phyloP scores from a whole-genome alignment of 1,140 invertebrate genomes.

The Pseudomyrmex cubaensis region DNA sequence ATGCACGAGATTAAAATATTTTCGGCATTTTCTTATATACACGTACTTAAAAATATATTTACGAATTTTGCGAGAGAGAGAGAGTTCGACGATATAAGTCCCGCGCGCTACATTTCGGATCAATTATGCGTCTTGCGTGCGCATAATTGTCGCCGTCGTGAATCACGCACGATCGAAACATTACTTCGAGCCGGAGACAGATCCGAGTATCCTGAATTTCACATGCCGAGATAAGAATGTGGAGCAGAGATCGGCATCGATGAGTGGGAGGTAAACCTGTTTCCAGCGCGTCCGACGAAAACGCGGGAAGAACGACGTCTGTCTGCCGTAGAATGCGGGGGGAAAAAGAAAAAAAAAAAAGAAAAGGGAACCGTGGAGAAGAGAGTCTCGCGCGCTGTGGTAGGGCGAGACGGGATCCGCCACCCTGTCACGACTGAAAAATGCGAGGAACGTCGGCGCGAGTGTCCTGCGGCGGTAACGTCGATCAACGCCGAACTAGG shows the following conservation, averaged over 20 bases:
- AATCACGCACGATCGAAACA: slow-evolving; percentile 16
- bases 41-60: neutral
- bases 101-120: slow-evolving; percentile 39
- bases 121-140: slow-evolving; percentile 24
- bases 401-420: neutral
- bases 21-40: neutral
- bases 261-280: slow-evolving; percentile 58
- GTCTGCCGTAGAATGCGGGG: slow-evolving; percentile 7
- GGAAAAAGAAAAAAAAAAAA: neutral
- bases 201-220: slow-evolving; percentile 60
- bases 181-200: neutral
- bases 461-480: slow-evolving; percentile 2
- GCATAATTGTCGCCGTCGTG: slow-evolving; percentile 43
- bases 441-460: slow-evolving; percentile 25
- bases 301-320: slow-evolving; percentile 6
- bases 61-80: neutral
- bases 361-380: neutral
- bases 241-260: slow-evolving; percentile 24
- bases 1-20: too few relatives aligned
- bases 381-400: neutral
- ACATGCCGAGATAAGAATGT: slow-evolving; percentile 65
- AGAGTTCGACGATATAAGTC: neutral
- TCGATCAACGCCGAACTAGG: slow-evolving; percentile 14
- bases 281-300: slow-evolving; percentile 28
- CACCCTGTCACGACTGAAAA: slow-evolving; percentile 43